phyloP scores from a whole-genome alignment of 2,797 vertebrate genomes.

The Phataginus tetradactyla region DNA sequence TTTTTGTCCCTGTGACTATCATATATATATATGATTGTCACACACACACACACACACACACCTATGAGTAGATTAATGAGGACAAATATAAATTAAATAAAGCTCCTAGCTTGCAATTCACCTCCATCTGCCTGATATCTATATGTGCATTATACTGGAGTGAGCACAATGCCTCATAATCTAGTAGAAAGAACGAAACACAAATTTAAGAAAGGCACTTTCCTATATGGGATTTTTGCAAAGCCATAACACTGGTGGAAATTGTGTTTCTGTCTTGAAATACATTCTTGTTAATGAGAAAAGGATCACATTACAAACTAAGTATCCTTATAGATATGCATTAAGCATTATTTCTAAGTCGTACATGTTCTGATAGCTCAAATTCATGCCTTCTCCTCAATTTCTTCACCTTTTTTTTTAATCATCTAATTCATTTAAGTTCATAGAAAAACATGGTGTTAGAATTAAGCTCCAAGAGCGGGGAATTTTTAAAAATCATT shows the following conservation, averaged over 20 bases:
- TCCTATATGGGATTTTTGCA: not conserved
- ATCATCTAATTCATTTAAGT: not conserved
- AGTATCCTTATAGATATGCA: not conserved
- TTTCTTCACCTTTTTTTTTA: not conserved
- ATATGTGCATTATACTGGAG: not conserved
- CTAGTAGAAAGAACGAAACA: not conserved
- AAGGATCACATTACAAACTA: not conserved
- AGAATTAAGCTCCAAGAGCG: not conserved
- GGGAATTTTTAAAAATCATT: not conserved
- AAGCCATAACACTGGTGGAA: not conserved
- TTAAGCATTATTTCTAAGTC: conserved; percentile 23
- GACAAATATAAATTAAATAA: not conserved
- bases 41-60: not conserved
- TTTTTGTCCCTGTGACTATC: not conserved
- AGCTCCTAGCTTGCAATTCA: not conserved
- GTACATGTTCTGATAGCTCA: not conserved
- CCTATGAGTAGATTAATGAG: not conserved
- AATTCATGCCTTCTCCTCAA: not conserved
- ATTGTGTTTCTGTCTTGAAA: not conserved
- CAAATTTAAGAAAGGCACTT: not conserved
- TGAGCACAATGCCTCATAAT: not conserved
- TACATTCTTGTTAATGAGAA: not conserved
- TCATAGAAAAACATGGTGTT: not conserved
- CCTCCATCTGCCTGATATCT: not conserved
- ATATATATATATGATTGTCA: not conserved